Evolutionary conservation across 1,140 invertebrate genomes (phyloP), one percentile per base, ranked within the genome.

Genomic region (Nephotettix cincticeps): DNA sequence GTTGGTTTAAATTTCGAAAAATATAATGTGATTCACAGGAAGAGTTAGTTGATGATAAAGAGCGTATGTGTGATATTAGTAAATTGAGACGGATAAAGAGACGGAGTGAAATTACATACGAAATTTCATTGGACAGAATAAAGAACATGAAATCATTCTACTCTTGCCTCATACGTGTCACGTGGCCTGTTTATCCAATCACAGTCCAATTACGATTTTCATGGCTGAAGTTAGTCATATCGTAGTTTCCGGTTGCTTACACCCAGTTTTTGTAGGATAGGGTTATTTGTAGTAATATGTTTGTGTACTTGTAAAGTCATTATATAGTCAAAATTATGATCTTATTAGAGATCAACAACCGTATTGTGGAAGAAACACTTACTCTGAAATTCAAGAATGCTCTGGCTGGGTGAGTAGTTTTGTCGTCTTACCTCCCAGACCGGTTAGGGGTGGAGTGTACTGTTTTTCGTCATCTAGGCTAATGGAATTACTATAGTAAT

Each of bases 321-420:
- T 74, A 64, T 75, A 70, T 71, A 75, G 19, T 69, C 71, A 71
- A 74, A 84, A 89, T 83, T 84, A 99, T 99, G 97, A 99, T 99
- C 88, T 89, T 99, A 81, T 87, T 99, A 77, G 97, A 99, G 89
- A 97, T 98, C 84, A 96, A 98, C 84, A 99, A 99, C 86, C 91
- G 95, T 83, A 96, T 98, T 84, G 90, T 99, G 75, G 94, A 98
- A 86, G 97, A 99, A 84, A 96, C 95, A 45, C 86, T 99, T 79
- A 90, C 90, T 78, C 87, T 94, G 73, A 98, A 98, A 88, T 96
- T 97, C 84, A 95, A 93, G 85, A 97, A 97, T 90, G 93, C 93
- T 78, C 84, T 93, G 80, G 91, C 92, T 76, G 94, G 95, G 96
- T 98, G 86, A 93, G 93, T 76, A 63, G 43, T 45, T 71, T 71